phyloP scores from a whole-genome alignment of 2,113 vertebrate genomes.

The Ictidomys tridecemlineatus region DNA sequence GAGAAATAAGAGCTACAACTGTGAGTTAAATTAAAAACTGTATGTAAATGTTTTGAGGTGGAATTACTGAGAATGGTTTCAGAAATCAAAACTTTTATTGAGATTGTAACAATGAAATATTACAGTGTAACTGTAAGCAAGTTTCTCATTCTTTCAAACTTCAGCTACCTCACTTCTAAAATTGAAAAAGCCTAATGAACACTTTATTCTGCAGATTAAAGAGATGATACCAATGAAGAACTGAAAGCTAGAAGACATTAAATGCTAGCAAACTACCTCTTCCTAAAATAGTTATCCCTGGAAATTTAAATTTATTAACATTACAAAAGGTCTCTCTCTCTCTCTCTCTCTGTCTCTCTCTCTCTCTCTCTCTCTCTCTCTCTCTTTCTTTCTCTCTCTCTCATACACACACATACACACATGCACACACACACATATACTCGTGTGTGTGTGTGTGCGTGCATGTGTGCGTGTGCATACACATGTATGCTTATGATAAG shows the following conservation, averaged over 20 bases:
- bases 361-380: too few relatives aligned
- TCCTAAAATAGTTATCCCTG: neutral
- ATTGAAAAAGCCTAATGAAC: neutral
- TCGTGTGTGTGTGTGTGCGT: neutral
- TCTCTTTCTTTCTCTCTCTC: too few relatives aligned
- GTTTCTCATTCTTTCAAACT: neutral
- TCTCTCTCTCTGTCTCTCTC: too few relatives aligned
- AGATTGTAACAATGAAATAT: neutral
- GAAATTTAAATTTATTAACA: too few relatives aligned
- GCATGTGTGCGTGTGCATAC: neutral
- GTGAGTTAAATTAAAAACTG: neutral
- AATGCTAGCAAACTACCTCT: neutral
- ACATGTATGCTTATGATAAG: neutral
- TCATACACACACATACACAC: too few relatives aligned
- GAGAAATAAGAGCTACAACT: neutral
- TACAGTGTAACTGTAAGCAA: neutral
- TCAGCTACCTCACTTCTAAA: neutral
- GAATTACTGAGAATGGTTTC: neutral
- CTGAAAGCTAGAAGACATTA: neutral
- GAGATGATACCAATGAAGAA: neutral
- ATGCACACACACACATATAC: too few relatives aligned
- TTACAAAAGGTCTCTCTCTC: too few relatives aligned
- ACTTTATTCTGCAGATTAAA: slow-evolving; percentile 9
- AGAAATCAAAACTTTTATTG: neutral
- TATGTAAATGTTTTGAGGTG: neutral